Evolutionary conservation across 2,113 vertebrate species (phyloP).

Genomic region (Hyperoodon ampullatus): DNA sequence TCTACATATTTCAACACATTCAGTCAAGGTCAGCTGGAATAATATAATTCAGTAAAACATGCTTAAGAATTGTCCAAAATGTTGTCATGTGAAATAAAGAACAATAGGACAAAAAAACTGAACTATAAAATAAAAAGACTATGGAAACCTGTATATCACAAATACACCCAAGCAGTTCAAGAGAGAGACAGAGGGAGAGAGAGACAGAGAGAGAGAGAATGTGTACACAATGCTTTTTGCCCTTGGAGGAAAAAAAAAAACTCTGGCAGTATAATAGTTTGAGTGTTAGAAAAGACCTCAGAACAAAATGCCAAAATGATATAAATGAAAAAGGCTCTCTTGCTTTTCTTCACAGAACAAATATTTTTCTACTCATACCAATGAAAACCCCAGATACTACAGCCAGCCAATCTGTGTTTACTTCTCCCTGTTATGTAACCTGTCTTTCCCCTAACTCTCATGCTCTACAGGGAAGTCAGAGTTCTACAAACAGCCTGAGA

Average conservation of each 20-base stretch:
- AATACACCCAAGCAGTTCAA: slow-evolving; percentile 15
- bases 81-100: not conserved
- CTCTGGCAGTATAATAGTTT: not conserved
- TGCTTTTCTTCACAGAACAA: slow-evolving; percentile 65
- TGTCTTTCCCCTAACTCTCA: slow-evolving; percentile 65
- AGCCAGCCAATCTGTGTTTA: slow-evolving; percentile 65
- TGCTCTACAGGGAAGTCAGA: slow-evolving; percentile 61
- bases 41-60: slow-evolving; percentile 33
- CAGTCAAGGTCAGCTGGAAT: not conserved
- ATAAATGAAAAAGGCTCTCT: slow-evolving; percentile 59
- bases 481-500: slow-evolving; percentile 73
- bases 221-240: not conserved
- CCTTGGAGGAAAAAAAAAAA: not conserved
- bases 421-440: slow-evolving; percentile 62
- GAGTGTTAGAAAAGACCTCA: slow-evolving; percentile 3
- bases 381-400: slow-evolving; percentile 59
- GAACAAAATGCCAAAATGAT: slow-evolving; percentile 56
- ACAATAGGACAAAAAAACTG: not conserved
- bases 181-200: not conserved
- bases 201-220: not conserved
- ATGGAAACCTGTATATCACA: not conserved
- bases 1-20: slow-evolving; percentile 11
- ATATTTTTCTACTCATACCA: slow-evolving; percentile 65
- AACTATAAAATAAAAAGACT: slow-evolving; percentile 26
- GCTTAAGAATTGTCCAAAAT: not conserved